phyloP scores from a whole-genome alignment of 2,888 invertebrate species.

The Cephus spinipes region DNA sequence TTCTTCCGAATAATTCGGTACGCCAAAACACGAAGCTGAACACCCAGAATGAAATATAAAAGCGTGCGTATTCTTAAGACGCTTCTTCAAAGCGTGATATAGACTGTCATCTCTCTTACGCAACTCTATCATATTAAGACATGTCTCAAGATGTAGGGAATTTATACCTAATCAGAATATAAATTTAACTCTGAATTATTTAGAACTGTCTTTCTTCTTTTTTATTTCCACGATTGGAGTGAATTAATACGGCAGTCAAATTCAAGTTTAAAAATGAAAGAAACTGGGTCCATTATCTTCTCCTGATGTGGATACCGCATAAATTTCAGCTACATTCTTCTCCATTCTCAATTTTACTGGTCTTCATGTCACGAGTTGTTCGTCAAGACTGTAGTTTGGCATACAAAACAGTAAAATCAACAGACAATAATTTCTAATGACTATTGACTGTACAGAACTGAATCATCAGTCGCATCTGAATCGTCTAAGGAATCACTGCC shows the following conservation, averaged over 20 bases:
- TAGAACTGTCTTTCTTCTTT: too few relatives aligned
- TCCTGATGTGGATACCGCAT: neutral
- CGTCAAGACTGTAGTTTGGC: neutral
- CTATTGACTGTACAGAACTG: neutral
- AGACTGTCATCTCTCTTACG: too few relatives aligned
- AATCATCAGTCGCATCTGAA: neutral
- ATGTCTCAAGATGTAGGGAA: too few relatives aligned
- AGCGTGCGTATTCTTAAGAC: too few relatives aligned
- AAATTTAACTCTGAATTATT: too few relatives aligned
- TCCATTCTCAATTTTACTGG: neutral
- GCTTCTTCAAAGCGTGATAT: too few relatives aligned
- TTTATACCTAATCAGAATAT: too few relatives aligned
- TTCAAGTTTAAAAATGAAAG: neutral
- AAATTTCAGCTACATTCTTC: neutral
- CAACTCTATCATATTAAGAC: too few relatives aligned
- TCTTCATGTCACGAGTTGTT: neutral
- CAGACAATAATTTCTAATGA: neutral
- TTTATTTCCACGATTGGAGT: too few relatives aligned
- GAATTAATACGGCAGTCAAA: too few relatives aligned
- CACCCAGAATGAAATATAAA: too few relatives aligned
- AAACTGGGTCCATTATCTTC: neutral
- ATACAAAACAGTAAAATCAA: neutral
- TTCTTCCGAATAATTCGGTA: neutral
- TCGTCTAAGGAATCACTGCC: slow-evolving; percentile 8
- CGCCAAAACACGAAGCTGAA: neutral